Evolutionary conservation across 2,797 vertebrate species (phyloP).

Genomic region (Muscicapa striata): DNA sequence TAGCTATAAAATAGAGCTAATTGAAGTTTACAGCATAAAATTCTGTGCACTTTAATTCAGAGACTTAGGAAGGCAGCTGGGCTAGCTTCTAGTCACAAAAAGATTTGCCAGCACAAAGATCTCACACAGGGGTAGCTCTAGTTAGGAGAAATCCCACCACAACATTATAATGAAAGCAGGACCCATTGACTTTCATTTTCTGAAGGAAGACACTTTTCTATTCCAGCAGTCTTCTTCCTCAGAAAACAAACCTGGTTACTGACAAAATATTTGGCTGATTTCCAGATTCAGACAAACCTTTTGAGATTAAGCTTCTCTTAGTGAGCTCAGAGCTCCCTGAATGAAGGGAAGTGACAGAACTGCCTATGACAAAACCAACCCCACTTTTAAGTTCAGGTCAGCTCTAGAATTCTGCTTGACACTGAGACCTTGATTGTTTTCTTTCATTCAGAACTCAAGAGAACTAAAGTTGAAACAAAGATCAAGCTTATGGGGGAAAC

Average conservation of each 20-base stretch:
- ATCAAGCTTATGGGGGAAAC: neutral
- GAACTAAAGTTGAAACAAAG: neutral
- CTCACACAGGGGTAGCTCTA: neutral
- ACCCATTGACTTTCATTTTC: rapidly evolving
- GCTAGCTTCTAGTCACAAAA: neutral
- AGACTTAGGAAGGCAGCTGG: neutral
- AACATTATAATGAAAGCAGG: neutral
- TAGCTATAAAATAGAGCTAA: neutral
- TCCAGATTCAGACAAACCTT: neutral
- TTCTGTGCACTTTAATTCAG: neutral
- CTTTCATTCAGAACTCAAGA: neutral
- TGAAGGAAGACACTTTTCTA: neutral
- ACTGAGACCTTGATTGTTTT: neutral
- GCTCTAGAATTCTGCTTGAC: neutral
- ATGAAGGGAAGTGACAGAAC: neutral
- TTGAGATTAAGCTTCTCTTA: neutral
- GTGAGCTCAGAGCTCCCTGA: neutral
- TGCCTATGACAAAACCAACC: neutral
- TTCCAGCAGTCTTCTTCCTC: neutral
- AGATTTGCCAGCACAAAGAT: neutral
- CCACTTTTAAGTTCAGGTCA: neutral
- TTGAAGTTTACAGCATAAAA: neutral
- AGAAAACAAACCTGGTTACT: neutral
- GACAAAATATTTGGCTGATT: neutral
- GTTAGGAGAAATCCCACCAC: neutral